Percentiles rank a stretch among this genome's conserved stretches.
These are phyloP conservation scores for Phasia obesa DNA, from an alignment of 2,888 invertebrate genomes.

Conservation along the genomic window DNA sequence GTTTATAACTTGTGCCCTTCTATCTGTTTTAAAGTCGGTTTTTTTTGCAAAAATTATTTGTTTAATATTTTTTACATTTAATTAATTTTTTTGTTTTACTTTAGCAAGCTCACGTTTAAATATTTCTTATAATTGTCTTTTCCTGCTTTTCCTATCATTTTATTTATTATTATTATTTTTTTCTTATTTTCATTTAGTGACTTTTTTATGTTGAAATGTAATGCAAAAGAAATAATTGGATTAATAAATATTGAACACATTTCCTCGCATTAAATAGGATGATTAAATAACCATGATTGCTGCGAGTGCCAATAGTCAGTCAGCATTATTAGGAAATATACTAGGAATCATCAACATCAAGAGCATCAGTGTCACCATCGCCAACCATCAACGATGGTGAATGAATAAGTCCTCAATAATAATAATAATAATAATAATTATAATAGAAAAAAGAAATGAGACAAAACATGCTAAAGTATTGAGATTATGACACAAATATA, in stretches of 20 bases:
- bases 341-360: neutral
- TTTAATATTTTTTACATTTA: neutral
- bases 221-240: constrained; percentile 40
- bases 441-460: neutral
- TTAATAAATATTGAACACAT: constrained; percentile 53
- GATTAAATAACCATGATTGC: constrained; percentile 30
- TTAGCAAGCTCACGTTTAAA: constrained; percentile 4
- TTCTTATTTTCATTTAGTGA: constrained; percentile 29
- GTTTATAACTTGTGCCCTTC: too few species aligned
- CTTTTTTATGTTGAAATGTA: constrained; percentile 10
- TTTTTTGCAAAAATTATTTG: too few species aligned
- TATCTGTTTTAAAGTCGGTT: too few species aligned
- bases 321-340: neutral
- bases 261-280: constrained; percentile 47
- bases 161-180: constrained; percentile 12
- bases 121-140: constrained; percentile 27
- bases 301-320: neutral
- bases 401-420: constrained; percentile 4
- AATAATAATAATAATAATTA: too few species aligned
- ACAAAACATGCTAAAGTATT: neutral
- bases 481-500: neutral
- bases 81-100: neutral
- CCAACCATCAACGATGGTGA: neutral
- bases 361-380: neutral
- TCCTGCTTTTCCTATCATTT: constrained; percentile 22